Base-by-base conservation (phyloP, 2,888 invertebrate species). In the Frankliniella fusca region DNA sequence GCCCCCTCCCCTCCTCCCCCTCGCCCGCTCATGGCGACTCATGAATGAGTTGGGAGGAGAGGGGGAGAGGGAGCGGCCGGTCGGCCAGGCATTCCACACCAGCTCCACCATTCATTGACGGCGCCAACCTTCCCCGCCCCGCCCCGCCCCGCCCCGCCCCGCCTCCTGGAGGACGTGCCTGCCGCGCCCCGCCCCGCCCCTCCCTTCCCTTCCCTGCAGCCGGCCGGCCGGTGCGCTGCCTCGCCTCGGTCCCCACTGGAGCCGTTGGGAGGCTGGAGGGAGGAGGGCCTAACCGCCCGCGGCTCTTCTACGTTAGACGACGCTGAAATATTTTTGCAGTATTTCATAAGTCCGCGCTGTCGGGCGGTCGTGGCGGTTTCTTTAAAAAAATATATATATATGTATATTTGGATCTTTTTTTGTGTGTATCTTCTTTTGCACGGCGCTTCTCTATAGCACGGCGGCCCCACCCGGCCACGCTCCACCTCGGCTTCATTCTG, bases 101-200 rank as follows among this genome's bases (percentile, higher is more conserved):
- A 76, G 70, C 70, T 76, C 70, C 70, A 27, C 70, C 70, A 76
- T 76, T 76, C 70, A 76, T 76, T 54, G 54, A 54, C 70, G 70
- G 70, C 70, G 70, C 70, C 70, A 76, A 27, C 70, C 70, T 23
- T 76, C 23, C 70, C 70, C 38, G 70, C 23, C 27, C 70, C 70
- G 70, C 70, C 70, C 70, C 70, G 23, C 70, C 70, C n/a, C 70
- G 70, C 70, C 70, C 11, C 70, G 70, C 70, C 70, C 8, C 70
- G 70, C 70, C 54, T 20, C 54, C 15, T 20, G 54, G 54, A 54
- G 54, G 54, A 54, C 54, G 54, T 54, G 54, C 54, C 54, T 20
- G 54, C 54, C 54, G 54, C 54, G 20, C 54, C 54, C 15, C 54
- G 54, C 54, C 15, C 18, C 54, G 54, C 54, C 12, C 18, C 54